These are phyloP conservation scores for Periophthalmus modestus DNA, from an alignment of 2,113 vertebrate genomes.

Conservation along the genomic window DNA sequence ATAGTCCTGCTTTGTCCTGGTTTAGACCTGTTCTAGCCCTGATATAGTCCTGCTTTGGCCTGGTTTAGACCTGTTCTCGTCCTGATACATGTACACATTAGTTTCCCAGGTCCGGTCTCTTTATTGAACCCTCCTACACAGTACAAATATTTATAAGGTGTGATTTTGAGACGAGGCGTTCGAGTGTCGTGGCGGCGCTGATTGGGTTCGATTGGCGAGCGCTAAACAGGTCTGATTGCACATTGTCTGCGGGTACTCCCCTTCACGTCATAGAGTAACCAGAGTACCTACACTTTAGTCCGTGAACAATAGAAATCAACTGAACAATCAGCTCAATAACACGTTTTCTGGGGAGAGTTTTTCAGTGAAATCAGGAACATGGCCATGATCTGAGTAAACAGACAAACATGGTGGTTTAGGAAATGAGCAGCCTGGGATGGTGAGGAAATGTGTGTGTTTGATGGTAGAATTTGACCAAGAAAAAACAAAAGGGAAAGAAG, in stretches of 20 bases:
- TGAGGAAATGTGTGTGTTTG: too few relatives aligned
- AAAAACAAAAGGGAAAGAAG: too few relatives aligned
- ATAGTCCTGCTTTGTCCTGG: too few relatives aligned
- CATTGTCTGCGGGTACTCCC: slow-evolving; percentile 59
- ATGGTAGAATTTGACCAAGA: too few relatives aligned
- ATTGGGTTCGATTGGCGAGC: slow-evolving; percentile 65
- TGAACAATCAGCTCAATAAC: slow-evolving; percentile 21
- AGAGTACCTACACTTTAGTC: slow-evolving; percentile 16
- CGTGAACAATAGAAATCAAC: slow-evolving; percentile 40
- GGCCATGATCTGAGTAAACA: neutral
- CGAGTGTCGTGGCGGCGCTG: slow-evolving; percentile 41
- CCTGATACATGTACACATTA: neutral
- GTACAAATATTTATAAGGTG: slow-evolving; percentile 44
- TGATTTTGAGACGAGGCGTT: slow-evolving; percentile 51
- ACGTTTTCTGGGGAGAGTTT: neutral
- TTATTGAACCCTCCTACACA: neutral
- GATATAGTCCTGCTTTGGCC: too few relatives aligned
- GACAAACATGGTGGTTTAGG: neutral
- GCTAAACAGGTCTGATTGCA: slow-evolving; percentile 69
- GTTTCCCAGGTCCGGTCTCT: slow-evolving; percentile 8
- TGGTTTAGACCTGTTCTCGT: slow-evolving; percentile 5
- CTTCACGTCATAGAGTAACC: slow-evolving; percentile 45
- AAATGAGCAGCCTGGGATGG: neutral
- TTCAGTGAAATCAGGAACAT: neutral
- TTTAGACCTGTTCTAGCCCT: too few relatives aligned